Evolutionary conservation across 37 sponge, comb jelly and placozoan species (phyloP).

Genomic region (Bolinopsis microptera): DNA sequence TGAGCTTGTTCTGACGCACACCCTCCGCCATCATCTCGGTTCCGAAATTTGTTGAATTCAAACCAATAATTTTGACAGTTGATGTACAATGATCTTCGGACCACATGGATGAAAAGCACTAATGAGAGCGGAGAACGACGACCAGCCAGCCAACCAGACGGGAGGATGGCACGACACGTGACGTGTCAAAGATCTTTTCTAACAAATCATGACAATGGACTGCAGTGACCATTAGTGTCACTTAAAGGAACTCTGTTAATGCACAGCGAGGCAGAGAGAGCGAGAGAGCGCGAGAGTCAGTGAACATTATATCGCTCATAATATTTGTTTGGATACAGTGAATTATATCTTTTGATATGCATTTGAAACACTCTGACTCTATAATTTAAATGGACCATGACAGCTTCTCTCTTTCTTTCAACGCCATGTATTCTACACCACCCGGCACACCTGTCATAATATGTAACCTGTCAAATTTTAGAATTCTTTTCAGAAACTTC

Average conservation of each 20-base stretch:
- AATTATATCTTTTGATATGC: background rate
- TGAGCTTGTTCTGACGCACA: background rate
- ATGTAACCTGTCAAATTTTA: background rate
- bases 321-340: background rate
- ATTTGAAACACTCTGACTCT: background rate
- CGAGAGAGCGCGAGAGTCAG: background rate
- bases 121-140: background rate
- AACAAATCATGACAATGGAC: conserved; percentile 44
- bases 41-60: background rate
- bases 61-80: background rate
- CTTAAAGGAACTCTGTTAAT: conserved; percentile 50
- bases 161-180: background rate
- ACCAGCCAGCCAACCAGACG: background rate
- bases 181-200: conserved; percentile 59
- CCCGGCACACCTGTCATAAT: background rate
- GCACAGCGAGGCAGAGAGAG: conserved; percentile 20
- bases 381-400: background rate
- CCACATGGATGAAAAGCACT: background rate
- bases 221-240: conserved; percentile 30
- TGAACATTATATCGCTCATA: background rate
- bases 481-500: background rate
- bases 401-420: background rate
- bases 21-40: background rate
- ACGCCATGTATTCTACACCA: background rate
- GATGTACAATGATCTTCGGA: background rate